Conservation (phyloP, 2,797 vertebrate species). For the Prionace glauca region DNA sequence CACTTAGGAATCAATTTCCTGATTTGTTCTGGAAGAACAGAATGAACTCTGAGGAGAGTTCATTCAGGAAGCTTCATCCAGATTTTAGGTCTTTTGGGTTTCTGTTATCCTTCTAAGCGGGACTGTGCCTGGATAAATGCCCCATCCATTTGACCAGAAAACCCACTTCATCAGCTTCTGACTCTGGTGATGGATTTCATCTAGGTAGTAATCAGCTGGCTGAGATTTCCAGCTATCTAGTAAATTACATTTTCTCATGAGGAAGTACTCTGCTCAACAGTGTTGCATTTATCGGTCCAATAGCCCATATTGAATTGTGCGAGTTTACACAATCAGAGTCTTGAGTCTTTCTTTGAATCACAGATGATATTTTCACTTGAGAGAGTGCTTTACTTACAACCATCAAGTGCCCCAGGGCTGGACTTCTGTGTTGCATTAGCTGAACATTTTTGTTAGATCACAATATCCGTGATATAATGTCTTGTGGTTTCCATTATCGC, state of each 20-base stretch:
- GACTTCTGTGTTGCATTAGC: neutral
- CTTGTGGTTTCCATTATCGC: neutral
- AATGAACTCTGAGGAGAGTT: neutral
- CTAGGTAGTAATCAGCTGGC: too few species aligned
- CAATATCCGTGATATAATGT: neutral
- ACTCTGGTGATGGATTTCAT: neutral
- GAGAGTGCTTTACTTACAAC: neutral
- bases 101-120: neutral
- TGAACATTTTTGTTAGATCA: neutral
- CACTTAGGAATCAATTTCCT: neutral
- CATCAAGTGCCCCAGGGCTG: neutral
- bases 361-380: neutral
- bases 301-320: neutral
- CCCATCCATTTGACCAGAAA: neutral
- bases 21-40: too few species aligned
- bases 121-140: neutral
- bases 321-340: neutral
- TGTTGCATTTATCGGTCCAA: neutral
- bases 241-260: neutral
- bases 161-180: neutral
- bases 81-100: conserved; percentile 5
- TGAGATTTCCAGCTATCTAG: too few species aligned
- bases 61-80: neutral
- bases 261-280: neutral
- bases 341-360: neutral